Evolutionary conservation across 30 jellyfish, hydroid and myxozoan species (phyloP), one percentile per base, ranked within the genome.

Genomic region (Phacellophora camtschatica): DNA sequence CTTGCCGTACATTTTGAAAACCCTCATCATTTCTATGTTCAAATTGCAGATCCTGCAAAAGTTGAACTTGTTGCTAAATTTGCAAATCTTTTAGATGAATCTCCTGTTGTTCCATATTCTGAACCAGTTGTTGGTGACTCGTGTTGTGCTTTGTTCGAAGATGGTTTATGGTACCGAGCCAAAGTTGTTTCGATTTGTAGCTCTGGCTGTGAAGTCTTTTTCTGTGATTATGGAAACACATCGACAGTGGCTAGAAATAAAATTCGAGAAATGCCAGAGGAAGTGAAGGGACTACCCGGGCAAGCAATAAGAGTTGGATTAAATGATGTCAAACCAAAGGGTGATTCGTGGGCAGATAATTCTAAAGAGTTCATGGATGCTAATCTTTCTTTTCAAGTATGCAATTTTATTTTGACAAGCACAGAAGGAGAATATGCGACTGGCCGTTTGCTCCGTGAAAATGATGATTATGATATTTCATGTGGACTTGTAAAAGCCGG

Each of bases 191-290:
- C 87, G 16, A 37, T 36, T 29, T 22, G 33, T 57, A 37, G 45
- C 13, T 51, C 41, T 37, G 28, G 18, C 10, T 56, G 88, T 49
- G 13, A 1, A 4, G 94, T 90, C 29, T 90, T 25, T 67, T 90
- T 90, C 70, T 69, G 51, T 32, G 97, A 90, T 49, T 90, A 74
- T 83, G 97, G 97, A 24, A 90, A 90, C 74, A 22, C 74, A 2
- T 91, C 86, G 11, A 58, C 68, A 11, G 87, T 84, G 9, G 25
- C 82, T 12, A 53, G 29, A 7, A 39, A 31, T 8, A 50, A 79
- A 25, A 51, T 82, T 9, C 63, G 64, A 24, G 84, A 33, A 22
- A 55, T 90, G 83, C 88, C 88, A 19, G 79, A 76, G 6, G 96
- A 90, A 32, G 68, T 59, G 54, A 78, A 20, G 41, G 11, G 65